These are phyloP conservation scores for Morpho deidamia DNA, from an alignment of 2,888 invertebrate species.

Conservation along the genomic window DNA sequence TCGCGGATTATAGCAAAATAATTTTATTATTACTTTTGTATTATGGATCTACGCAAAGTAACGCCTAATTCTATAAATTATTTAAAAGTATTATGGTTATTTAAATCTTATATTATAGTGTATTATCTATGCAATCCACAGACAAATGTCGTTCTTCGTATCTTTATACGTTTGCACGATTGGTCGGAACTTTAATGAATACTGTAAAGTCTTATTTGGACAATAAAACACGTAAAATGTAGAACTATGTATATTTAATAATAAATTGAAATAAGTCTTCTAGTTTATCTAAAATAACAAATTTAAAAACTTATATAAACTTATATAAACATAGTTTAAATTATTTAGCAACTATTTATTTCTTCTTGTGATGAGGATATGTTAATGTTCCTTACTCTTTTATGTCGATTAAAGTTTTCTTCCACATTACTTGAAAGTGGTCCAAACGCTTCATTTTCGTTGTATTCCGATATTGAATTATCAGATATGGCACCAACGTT, in stretches of 20 bases:
- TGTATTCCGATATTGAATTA: constrained; percentile 40
- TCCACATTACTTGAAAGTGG: constrained; percentile 48
- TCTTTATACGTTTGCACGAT: no score
- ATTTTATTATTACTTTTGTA: no score
- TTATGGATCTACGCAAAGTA: no score
- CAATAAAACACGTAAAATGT: neutral
- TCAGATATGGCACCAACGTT: constrained; percentile 29
- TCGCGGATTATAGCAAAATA: no score
- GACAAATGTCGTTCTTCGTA: no score
- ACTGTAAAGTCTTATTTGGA: no score
- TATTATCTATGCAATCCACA: no score
- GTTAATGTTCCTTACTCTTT: constrained; percentile 60
- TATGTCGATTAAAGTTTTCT: constrained; percentile 52
- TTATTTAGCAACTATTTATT: neutral
- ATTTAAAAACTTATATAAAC: constrained; percentile 9
- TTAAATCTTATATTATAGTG: no score
- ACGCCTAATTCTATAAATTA: no score
- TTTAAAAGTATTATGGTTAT: no score
- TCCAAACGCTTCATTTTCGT: constrained; percentile 56
- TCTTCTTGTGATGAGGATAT: constrained; percentile 16
- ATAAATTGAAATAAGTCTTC: constrained; percentile 6
- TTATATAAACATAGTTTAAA: constrained; percentile 3
- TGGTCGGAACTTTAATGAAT: no score
- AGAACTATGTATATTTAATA: constrained; percentile 1
- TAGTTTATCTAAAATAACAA: constrained; percentile 1